Percentiles rank a stretch among this genome's conserved stretches.
These are phyloP conservation scores for Ctena decussata DNA, from an alignment of 2,888 invertebrate genomes.

Conservation along the genomic window DNA sequence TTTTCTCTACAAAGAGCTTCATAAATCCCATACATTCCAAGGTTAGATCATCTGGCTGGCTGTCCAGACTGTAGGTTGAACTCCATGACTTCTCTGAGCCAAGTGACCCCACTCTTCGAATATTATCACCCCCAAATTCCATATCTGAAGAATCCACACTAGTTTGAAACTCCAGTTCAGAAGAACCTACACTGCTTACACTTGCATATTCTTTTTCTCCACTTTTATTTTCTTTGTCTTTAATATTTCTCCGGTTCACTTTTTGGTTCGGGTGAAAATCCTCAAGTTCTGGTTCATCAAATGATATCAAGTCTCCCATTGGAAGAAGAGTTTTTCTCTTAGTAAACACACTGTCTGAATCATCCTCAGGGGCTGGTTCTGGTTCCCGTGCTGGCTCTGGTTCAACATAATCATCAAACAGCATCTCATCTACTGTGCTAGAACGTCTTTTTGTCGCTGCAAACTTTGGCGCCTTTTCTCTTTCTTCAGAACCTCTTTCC, in stretches of 20 bases:
- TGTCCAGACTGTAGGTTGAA: slow-evolving; percentile 82
- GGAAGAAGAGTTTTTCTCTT: slow-evolving; percentile 73
- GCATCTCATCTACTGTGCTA: slow-evolving; percentile 83
- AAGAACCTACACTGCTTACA: slow-evolving; percentile 75
- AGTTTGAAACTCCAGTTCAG: slow-evolving; percentile 65
- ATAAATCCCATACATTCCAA: slow-evolving; percentile 90
- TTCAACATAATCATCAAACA: slow-evolving; percentile 82
- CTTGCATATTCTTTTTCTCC: slow-evolving; percentile 63
- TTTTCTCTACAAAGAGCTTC: slow-evolving; percentile 90
- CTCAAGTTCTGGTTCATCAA: slow-evolving; percentile 74
- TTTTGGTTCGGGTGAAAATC: slow-evolving; percentile 59
- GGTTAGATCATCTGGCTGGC: slow-evolving; percentile 88
- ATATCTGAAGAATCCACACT: slow-evolving; percentile 82
- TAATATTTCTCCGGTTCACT: slow-evolving; percentile 24
- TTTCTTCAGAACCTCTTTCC: slow-evolving; percentile 38
- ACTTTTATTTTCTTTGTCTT: slow-evolving; percentile 35
- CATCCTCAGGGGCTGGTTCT: slow-evolving; percentile 28
- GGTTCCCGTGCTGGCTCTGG: slow-evolving; percentile 63
- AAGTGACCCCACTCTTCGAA: slow-evolving; percentile 74
- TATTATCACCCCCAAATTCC: slow-evolving; percentile 77
- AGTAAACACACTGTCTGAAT: slow-evolving; percentile 28
- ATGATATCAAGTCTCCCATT: slow-evolving; percentile 80
- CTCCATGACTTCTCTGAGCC: slow-evolving; percentile 83
- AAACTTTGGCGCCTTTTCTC: slow-evolving; percentile 71
- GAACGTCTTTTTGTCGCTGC: slow-evolving; percentile 77